Evolutionary conservation across 2,113 vertebrate species (phyloP), one percentile per base, ranked within the genome.

Genomic region (Orientallactaga bullata): DNA sequence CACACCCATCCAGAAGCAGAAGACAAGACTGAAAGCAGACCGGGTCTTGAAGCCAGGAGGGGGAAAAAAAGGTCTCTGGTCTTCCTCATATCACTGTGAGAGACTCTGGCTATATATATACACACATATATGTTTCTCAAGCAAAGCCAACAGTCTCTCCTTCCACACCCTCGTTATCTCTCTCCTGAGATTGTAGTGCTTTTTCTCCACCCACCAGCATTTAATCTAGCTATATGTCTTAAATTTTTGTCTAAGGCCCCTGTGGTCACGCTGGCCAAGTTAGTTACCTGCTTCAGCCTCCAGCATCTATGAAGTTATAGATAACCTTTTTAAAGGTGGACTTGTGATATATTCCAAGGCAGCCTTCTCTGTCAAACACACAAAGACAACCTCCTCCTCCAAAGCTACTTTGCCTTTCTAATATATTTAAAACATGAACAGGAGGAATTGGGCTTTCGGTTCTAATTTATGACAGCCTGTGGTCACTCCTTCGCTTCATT

Each of bases 401-500:
- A 80, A 83, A 94, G 37, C 85, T 85, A 66, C 83, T 91, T 81
- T 78, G 84, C 80, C 78, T 94, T 74, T 89, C 28, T 81, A 42
- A 83, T 79, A 35, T 85, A 69, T 86, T 87, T 96, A 93, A 94
- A 94, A 82, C 32, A 77, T 78, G 65, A 82, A n/a, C 47, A 51
- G 28, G 28, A 72, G 51, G 21, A 77, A 32, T 87, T 86, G 91
- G n/a, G 15, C 73, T 93, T 89, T 79, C 61, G 28, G 76, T 94
- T 94, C 77, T 91, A 87, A 91, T 89, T 95, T 74, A 76, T 71
- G 51, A 65, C 61, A 18, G 23, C 86, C 76, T 92, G 68, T 84
- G 60, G 77, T 71, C 66, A 76, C 23, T 79, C 55, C 77, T 93
- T 88, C 91, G 89, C 95, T 87, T 93, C 83, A 68, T 95, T 95